Conservation (phyloP, 2,888 invertebrate genomes). For the Leptinotarsa peninsularis region DNA sequence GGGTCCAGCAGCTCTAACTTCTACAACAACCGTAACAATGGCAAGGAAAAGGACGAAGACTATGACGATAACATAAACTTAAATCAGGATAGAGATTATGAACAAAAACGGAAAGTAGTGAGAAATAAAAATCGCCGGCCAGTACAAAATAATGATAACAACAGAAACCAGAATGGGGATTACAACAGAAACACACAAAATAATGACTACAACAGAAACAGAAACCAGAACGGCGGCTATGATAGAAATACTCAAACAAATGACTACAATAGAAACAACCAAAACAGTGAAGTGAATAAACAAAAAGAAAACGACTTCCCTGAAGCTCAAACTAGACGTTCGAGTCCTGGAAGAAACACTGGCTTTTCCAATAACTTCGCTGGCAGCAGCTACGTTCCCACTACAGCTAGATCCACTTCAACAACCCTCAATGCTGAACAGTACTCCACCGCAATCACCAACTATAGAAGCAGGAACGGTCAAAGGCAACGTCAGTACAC, state of each 20-base stretch:
- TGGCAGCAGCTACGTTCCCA: slow-evolving; percentile 67
- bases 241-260: slow-evolving; percentile 33
- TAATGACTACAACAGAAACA: slow-evolving; percentile 43
- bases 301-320: slow-evolving; percentile 41
- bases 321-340: slow-evolving; percentile 58
- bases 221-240: slow-evolving; percentile 41
- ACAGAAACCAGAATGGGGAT: slow-evolving; percentile 42
- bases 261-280: slow-evolving; percentile 45
- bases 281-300: slow-evolving; percentile 44
- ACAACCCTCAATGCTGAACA: slow-evolving; percentile 55
- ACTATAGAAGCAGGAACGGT: slow-evolving; percentile 50
- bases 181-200: slow-evolving; percentile 42
- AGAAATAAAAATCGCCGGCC: slow-evolving; percentile 65
- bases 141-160: slow-evolving; percentile 49
- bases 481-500: slow-evolving; percentile 47
- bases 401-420: slow-evolving; percentile 65
- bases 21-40: slow-evolving; percentile 75
- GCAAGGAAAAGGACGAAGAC: slow-evolving; percentile 71
- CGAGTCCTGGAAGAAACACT: slow-evolving; percentile 55
- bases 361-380: slow-evolving; percentile 66
- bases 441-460: slow-evolving; percentile 56
- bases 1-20: slow-evolving; percentile 82
- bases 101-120: slow-evolving; percentile 64
- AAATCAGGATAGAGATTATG: slow-evolving; percentile 63
- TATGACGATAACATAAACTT: slow-evolving; percentile 67